Evolutionary conservation across 2,113 vertebrate species (phyloP), one percentile per base, ranked within the genome.

Genomic region (Phyllostomus discolor): DNA sequence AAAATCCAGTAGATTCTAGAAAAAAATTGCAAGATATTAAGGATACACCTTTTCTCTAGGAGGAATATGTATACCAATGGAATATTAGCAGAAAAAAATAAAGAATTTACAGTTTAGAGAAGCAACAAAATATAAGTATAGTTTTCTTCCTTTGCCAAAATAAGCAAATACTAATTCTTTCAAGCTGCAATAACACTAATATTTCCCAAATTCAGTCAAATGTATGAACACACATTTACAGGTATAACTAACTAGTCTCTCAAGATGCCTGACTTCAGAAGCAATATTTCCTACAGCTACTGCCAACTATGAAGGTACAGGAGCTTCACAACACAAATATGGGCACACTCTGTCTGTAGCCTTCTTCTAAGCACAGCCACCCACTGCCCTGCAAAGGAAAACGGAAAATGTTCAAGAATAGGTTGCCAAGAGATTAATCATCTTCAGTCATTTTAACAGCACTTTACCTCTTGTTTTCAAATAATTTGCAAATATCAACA

Each of bases 101-200:
- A 80, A 75, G 20, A 89, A 87, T 80, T 79, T 57, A 88, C 67
- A 35, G 33, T 86, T 88, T 59, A 96, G 46, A 96, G 26, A 94
- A 89, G 26, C 16, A 93, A 73, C 19, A 96, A 95, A 96, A 76
- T 1, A 11, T 79, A 46, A 59, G 41, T 66, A 84, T 33, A 11
- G 67, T 75, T 88, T 95, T 97, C 78, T 86, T 87, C 33, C 28
- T 67, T 75, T 26, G 93, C n/a, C 28, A 88, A 82, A 96, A 89
- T 86, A 94, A 91, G 31, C 3, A 91, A 96, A 88, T 82, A 62
- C 46, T 72, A 64, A 73, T 69, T n/a, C 89, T 91, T 78, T 94
- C 35, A 83, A 88, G 85, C 19, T 94, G 3, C 48, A 83, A 83
- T 95, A 35, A 43, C 35, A 84, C 4, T 66, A 22, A n/a, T n/a